Conservation (phyloP, 2,113 vertebrate genomes). For the Laterallus jamaicensis region DNA sequence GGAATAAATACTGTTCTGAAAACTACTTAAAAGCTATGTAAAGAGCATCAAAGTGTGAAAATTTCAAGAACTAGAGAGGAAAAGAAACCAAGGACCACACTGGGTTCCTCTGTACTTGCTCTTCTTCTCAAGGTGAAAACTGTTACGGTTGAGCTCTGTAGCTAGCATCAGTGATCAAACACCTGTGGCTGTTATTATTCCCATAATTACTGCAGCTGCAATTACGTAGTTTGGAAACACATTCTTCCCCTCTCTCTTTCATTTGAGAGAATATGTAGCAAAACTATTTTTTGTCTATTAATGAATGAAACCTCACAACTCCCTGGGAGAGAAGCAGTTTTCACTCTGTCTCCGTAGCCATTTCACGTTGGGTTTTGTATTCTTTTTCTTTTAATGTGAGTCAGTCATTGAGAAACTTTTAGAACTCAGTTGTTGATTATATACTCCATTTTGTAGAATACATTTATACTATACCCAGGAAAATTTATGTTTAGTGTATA, state of each 20-base stretch:
- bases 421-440: background rate
- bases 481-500: background rate
- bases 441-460: background rate
- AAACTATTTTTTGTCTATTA: background rate
- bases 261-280: background rate
- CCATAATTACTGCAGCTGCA: background rate
- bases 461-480: background rate
- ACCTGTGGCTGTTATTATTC: background rate
- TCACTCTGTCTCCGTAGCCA: background rate
- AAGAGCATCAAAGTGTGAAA: background rate
- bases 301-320: background rate
- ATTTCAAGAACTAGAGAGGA: background rate
- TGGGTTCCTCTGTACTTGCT: background rate
- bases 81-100: rapidly evolving
- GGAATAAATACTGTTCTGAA: background rate
- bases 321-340: background rate
- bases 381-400: background rate
- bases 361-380: background rate
- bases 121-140: background rate
- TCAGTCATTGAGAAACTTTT: background rate
- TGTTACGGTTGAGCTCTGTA: background rate
- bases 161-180: background rate
- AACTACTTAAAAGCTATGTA: background rate
- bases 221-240: background rate
- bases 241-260: background rate